Evolutionary conservation across 1,140 invertebrate species (phyloP).

Genomic region (Archegozetes longisetosus): DNA sequence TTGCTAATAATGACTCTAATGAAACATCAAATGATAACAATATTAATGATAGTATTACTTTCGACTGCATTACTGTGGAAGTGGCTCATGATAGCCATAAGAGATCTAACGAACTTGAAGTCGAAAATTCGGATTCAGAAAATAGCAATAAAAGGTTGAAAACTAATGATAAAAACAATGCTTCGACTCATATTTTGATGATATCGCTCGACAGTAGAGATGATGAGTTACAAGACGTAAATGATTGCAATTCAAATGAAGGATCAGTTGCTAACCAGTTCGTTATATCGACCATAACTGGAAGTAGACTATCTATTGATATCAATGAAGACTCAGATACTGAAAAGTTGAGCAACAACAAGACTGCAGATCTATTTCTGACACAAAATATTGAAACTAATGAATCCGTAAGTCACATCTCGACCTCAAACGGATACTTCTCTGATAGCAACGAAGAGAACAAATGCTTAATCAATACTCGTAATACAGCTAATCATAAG

Average conservation of each 20-base stretch:
- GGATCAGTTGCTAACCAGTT: background rate
- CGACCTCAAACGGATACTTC: background rate
- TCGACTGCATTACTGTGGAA: too few species aligned
- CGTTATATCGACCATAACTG: background rate
- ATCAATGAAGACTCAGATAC: background rate
- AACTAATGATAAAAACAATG: too few species aligned
- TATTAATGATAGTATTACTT: too few species aligned
- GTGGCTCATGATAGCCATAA: too few species aligned
- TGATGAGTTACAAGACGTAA: too few species aligned
- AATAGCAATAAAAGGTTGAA: too few species aligned
- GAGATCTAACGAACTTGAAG: too few species aligned
- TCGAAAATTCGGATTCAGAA: too few species aligned
- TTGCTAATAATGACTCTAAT: too few species aligned
- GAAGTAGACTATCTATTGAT: background rate
- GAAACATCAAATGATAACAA: too few species aligned
- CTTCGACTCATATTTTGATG: background rate
- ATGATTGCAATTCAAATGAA: too few species aligned
- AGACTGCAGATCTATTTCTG: background rate
- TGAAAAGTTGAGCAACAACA: background rate
- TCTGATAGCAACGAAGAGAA: too few species aligned
- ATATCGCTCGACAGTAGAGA: background rate
- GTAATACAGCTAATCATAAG: background rate
- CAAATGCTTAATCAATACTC: background rate
- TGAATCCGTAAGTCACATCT: background rate
- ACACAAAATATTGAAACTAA: background rate